Percentiles rank a stretch among this genome's conserved stretches.
phyloP scores from a whole-genome alignment of 2,113 vertebrate genomes.

The Stercorarius parasiticus region DNA sequence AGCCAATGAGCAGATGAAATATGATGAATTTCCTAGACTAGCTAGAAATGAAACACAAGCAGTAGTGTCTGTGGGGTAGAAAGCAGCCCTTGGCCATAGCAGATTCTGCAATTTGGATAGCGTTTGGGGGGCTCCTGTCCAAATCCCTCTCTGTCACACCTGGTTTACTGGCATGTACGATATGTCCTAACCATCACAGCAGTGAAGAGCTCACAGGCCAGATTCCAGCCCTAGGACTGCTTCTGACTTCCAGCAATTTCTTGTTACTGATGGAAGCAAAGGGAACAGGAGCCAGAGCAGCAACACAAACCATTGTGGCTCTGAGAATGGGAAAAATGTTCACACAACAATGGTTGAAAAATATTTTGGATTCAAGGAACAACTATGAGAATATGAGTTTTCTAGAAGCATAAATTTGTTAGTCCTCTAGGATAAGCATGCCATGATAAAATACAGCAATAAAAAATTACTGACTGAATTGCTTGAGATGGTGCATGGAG shows the following conservation, averaged over 20 bases:
- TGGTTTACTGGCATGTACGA: neutral
- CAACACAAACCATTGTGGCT: neutral
- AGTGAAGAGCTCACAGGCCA: neutral
- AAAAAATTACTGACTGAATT: neutral
- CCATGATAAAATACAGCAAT: neutral
- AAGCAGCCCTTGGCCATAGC: neutral
- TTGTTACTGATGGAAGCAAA: neutral
- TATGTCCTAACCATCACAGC: neutral
- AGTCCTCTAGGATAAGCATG: neutral
- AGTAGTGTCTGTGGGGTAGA: neutral
- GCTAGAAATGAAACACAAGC: neutral
- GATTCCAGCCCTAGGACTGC: neutral
- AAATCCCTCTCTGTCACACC: neutral
- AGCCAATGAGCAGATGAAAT: neutral
- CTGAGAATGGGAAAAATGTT: neutral
- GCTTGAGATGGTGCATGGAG: neutral
- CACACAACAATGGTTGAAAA: conserved; percentile 14
- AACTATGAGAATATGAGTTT: neutral
- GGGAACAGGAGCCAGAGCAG: neutral
- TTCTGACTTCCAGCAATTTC: neutral
- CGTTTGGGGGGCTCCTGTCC: neutral
- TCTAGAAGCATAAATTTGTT: neutral
- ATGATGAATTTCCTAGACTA: neutral
- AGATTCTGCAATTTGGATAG: neutral
- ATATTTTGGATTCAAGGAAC: neutral